Evolutionary conservation across 2,113 vertebrate genomes (phyloP), one percentile per base, ranked within the genome.

Genomic region (Pteropus alecto): DNA sequence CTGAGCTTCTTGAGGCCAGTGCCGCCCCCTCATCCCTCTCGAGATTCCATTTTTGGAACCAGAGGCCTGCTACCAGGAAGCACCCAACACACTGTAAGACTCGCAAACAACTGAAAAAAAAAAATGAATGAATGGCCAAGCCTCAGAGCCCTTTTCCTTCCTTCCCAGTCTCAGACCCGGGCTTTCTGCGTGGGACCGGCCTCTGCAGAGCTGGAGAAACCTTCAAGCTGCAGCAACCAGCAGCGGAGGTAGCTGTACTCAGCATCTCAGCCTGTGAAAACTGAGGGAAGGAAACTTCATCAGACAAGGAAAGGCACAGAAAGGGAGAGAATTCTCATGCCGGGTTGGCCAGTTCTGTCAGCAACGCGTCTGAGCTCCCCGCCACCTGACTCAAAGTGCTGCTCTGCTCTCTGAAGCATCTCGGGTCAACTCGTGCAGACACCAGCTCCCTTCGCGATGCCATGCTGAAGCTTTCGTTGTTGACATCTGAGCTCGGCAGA

Each of bases 321-420:
- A 1, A 60, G 43, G 33, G n/a, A 22, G 51, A 30, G 51, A 33
- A 14, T 7, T 22, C 67, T 71, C 24, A 4, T 4, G 26, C 58
- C 0, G 1, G 65, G 18, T 10, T 7, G 61, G 46, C 18, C 21
- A 2, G 0, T 22, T 35, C 77, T 26, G 11, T 15, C 48, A 19
- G 56, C 67, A 7, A 0, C 5, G 0, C 0, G 3, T 28, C 41
- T 63, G 26, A 19, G 30, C 54, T 6, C 14, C 2, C 10, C 5
- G 8, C 9, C 0, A 30, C 48, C 28, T 21, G 10, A 22, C 26
- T 13, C 38, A 15, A 1, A 43, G 14, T 30, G 22, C 26, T 26
- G 33, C 73, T 6, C 21, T 33, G 54, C 24, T 41, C 33, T 60
- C 67, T 9, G 15, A 2, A 13, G 2, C 5, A 1, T 22, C 60